A percentile compares a stretch with the other conserved stretches of the same genome.
phyloP scores from a whole-genome alignment of 2,113 vertebrate species.

The Danionella cerebrum region DNA sequence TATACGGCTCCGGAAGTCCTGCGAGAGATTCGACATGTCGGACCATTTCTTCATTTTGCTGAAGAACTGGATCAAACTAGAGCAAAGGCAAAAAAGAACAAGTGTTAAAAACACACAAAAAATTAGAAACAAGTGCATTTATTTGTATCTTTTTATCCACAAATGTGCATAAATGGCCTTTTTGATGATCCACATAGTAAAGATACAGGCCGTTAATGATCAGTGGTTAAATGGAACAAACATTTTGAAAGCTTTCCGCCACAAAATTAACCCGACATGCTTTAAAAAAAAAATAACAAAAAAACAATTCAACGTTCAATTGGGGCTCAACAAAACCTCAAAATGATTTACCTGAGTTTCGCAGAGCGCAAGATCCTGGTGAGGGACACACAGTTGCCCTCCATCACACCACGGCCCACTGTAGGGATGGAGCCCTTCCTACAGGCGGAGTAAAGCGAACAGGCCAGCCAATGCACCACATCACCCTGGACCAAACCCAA shows the following conservation, averaged over 20 bases:
- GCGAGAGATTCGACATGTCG: slow-evolving; percentile 86
- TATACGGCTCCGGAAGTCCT: slow-evolving; percentile 84
- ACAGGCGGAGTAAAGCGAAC: slow-evolving; percentile 87
- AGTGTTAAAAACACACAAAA: too few species aligned
- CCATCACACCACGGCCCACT: slow-evolving; percentile 86
- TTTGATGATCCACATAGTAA: too few species aligned
- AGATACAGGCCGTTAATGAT: too few species aligned
- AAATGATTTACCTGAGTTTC: slow-evolving; percentile 77
- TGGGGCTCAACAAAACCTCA: too few species aligned
- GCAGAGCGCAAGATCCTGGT: slow-evolving; percentile 89
- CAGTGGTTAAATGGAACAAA: too few species aligned
- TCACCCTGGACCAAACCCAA: slow-evolving; percentile 70
- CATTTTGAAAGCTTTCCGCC: too few species aligned
- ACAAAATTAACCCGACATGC: too few species aligned
- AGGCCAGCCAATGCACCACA: slow-evolving; percentile 88
- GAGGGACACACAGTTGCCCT: slow-evolving; percentile 94
- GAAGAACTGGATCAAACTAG: slow-evolving; percentile 96
- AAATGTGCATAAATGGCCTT: too few species aligned
- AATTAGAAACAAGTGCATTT: too few species aligned
- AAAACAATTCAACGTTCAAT: too few species aligned
- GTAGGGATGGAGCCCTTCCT: slow-evolving; percentile 85
- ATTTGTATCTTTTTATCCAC: too few species aligned
- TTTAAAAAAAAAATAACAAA: too few species aligned
- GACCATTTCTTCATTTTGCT: slow-evolving; percentile 98
- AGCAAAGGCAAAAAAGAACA: background rate